A percentile compares a stretch with the other conserved stretches of the same genome.
Evolutionary conservation across 64 coral and sea anemone species (phyloP).

Genomic region (Catalaphyllia jardinei): DNA sequence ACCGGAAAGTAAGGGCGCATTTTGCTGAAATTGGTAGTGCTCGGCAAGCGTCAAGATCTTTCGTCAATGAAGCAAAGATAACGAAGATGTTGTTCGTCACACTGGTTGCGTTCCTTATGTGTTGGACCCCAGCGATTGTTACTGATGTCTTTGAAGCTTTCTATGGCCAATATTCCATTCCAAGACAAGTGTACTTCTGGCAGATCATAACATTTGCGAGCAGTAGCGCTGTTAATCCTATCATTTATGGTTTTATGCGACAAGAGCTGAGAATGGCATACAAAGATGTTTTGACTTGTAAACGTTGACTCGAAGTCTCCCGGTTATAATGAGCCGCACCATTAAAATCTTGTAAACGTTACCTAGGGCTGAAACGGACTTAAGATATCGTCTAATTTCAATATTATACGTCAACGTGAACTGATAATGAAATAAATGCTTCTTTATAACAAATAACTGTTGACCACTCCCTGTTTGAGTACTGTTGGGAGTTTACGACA

Average conservation of each 20-base stretch:
- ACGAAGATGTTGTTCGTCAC: conserved; percentile 28
- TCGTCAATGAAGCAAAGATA: conserved; percentile 11
- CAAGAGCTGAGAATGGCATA: conserved; percentile 7
- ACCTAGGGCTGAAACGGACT: too few species aligned
- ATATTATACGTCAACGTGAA: too few species aligned
- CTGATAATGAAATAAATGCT: too few species aligned
- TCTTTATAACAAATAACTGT: too few species aligned
- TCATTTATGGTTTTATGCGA: conserved; percentile 29
- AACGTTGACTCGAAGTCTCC: neutral
- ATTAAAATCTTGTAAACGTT: too few species aligned
- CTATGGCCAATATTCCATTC: neutral
- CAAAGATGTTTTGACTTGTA: conserved; percentile 23
- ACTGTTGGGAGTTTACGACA: too few species aligned
- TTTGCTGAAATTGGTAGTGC: conserved; percentile 11
- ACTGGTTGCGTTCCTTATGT: neutral
- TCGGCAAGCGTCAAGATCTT: neutral
- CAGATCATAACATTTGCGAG: neutral
- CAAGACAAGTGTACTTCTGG: conserved; percentile 19
- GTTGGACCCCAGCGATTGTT: conserved; percentile 2
- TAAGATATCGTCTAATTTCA: too few species aligned
- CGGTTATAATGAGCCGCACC: too few species aligned
- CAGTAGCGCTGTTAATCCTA: conserved; percentile 12
- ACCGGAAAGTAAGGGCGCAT: conserved; percentile 10
- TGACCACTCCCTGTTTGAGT: too few species aligned
- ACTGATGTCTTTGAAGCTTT: conserved; percentile 7